Conservation (phyloP, 2,113 vertebrate genomes). For the Tangachromis dhanisi region DNA sequence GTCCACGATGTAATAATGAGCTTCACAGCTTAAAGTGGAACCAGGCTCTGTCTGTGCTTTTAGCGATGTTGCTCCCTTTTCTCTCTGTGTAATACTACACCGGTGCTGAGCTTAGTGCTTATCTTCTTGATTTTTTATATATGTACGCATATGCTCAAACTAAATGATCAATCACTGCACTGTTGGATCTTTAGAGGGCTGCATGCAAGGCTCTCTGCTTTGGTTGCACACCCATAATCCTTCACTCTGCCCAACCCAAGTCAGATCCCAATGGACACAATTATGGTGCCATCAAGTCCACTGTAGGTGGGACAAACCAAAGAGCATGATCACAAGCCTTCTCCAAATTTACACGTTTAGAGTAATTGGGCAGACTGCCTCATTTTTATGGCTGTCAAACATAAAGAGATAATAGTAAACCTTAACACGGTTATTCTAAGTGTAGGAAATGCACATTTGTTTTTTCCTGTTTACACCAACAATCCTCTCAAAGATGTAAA, state of each 20-base stretch:
- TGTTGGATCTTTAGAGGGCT: not conserved
- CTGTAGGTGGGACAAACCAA: not conserved
- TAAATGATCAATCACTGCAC: not conserved
- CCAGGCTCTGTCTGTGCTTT: not conserved
- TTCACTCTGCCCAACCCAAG: not conserved
- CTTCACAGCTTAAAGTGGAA: not conserved
- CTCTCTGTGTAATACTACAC: not conserved
- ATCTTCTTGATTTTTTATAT: not conserved
- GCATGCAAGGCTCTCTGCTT: not conserved
- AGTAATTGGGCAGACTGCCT: not conserved
- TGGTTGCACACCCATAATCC: not conserved
- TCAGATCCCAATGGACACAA: not conserved
- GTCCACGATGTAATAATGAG: not conserved
- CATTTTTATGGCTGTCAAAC: not conserved
- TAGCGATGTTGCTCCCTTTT: not conserved
- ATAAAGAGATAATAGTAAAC: not conserved
- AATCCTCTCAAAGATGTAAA: not conserved
- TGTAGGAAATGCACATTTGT: not conserved
- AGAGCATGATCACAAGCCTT: not conserved
- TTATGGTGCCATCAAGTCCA: not conserved
- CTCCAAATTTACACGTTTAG: not conserved
- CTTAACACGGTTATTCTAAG: not conserved
- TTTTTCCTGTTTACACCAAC: not conserved
- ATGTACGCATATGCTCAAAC: not conserved
- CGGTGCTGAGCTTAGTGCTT: fast-evolving